phyloP scores from a whole-genome alignment of 2,797 vertebrate genomes.

The Morelia viridis region DNA sequence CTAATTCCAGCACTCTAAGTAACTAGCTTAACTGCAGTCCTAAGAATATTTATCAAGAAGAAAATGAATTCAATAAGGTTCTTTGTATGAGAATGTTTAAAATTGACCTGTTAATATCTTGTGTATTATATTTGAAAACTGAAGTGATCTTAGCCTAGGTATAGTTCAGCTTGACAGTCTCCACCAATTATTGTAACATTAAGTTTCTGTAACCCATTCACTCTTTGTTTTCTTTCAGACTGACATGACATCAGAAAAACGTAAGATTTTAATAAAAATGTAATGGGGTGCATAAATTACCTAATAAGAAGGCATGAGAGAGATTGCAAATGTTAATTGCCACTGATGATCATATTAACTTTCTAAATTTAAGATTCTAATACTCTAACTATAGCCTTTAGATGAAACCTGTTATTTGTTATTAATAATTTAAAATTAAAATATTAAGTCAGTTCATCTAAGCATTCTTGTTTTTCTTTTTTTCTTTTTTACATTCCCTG shows the following conservation, averaged over 20 bases:
- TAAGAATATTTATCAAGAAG: background rate
- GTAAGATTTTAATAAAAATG: slow-evolving; percentile 81
- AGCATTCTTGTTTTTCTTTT: slow-evolving; percentile 63
- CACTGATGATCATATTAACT: slow-evolving; percentile 56
- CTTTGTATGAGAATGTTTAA: background rate
- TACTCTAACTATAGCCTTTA: slow-evolving; percentile 60
- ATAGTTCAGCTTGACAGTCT: background rate
- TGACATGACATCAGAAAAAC: slow-evolving; percentile 87
- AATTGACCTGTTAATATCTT: too few species aligned
- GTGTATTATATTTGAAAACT: background rate
- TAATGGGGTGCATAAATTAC: slow-evolving; percentile 54
- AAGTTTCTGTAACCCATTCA: slow-evolving; percentile 40
- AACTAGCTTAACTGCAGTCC: background rate
- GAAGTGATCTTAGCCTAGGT: background rate
- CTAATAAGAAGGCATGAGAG: slow-evolving; percentile 71
- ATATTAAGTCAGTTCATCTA: slow-evolving; percentile 68
- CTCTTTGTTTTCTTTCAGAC: slow-evolving; percentile 81
- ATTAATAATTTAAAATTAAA: slow-evolving; percentile 62
- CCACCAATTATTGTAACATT: background rate
- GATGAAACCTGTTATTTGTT: slow-evolving; percentile 51
- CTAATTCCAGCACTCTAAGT: background rate
- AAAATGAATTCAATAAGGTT: background rate
- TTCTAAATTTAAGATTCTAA: slow-evolving; percentile 55
- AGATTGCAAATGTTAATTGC: slow-evolving; percentile 68
- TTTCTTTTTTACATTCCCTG: slow-evolving; percentile 70